phyloP scores from a whole-genome alignment of 2,797 vertebrate genomes.

The Channa striata region DNA sequence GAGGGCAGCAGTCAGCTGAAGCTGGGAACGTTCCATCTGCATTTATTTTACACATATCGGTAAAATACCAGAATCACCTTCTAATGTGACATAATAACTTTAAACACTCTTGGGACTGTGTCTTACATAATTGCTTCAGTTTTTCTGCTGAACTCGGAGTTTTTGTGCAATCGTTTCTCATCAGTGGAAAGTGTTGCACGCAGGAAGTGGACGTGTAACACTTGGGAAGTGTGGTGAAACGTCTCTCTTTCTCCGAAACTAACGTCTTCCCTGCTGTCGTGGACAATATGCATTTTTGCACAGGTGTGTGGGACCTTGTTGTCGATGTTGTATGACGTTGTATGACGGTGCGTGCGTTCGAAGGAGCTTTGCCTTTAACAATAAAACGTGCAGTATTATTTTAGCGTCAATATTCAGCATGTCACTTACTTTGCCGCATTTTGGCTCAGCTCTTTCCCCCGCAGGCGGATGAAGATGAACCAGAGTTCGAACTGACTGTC shows the following conservation, averaged over 20 bases:
- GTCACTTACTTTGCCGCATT: no score
- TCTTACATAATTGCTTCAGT: no score
- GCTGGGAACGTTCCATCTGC: no score
- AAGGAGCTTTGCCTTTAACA: no score
- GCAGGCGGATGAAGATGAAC: no score
- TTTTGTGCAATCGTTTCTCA: not conserved
- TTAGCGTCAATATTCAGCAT: no score
- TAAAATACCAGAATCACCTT: not conserved
- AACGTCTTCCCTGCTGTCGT: conserved; percentile 13
- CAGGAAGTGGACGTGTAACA: not conserved
- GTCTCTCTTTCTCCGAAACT: no score
- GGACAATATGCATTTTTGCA: conserved; percentile 45
- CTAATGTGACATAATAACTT: not conserved
- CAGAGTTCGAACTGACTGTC: no score
- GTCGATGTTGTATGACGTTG: conserved; percentile 43
- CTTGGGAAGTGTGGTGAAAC: not conserved
- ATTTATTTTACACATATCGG: no score
- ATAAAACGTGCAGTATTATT: no score
- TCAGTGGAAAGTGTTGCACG: not conserved
- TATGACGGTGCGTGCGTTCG: not conserved
- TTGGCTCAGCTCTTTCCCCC: no score
- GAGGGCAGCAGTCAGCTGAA: conserved; percentile 62
- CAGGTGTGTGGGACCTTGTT: conserved; percentile 47
- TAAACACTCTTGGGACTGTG: not conserved
- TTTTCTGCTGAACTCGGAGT: no score